Base-by-base conservation (phyloP, 2,888 invertebrate genomes). In the Microctonus hyperodae region DNA sequence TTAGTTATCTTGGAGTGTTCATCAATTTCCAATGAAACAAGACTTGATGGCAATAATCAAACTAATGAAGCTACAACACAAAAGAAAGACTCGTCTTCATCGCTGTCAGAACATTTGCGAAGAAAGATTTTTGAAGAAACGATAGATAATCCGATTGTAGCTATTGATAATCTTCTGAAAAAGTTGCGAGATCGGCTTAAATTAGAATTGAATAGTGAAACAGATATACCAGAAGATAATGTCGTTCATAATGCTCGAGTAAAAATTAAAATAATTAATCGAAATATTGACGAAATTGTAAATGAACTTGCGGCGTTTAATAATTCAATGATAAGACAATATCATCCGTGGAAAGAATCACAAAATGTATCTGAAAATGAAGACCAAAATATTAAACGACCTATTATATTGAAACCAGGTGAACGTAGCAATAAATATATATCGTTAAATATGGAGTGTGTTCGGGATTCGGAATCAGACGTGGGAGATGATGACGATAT, bases 401-500 rank as follows among this genome's bases (percentile, higher is more conserved):
- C 22, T 33, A 56, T 53, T 7, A 22, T 31, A 7, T 25, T 64
- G 37, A 67, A 65, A 7, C 65, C 61, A 16, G 51, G 57, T n/a
- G 65, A 70, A 35, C 60, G 59, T 7, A 71, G 68, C 33, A 37
- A 50, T 16, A 61, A 68, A 31, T 44, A 67, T 9, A 66, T 72
- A 35, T 69, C 76, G 1, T 70, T 80, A 1, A 77, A 80, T 10
- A 83, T 84, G 83, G 71, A 57, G 2, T 84, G 84, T 20, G 69
- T 69, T 0, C 74, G 79, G 22, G 83, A 81, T 1, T 83, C 82
- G 0, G 78, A 74, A 7, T 70, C 77, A 9, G 79, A 78, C 33
- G 70, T 72, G 4, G 79, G 74, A 0, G 33, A 65, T 0, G 75
- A 76, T 0, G 65, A 69, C 0, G 69, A 68, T 11, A 5, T 10